phyloP scores from a whole-genome alignment of 2,797 vertebrate genomes.

The Ctenopoma multispine region DNA sequence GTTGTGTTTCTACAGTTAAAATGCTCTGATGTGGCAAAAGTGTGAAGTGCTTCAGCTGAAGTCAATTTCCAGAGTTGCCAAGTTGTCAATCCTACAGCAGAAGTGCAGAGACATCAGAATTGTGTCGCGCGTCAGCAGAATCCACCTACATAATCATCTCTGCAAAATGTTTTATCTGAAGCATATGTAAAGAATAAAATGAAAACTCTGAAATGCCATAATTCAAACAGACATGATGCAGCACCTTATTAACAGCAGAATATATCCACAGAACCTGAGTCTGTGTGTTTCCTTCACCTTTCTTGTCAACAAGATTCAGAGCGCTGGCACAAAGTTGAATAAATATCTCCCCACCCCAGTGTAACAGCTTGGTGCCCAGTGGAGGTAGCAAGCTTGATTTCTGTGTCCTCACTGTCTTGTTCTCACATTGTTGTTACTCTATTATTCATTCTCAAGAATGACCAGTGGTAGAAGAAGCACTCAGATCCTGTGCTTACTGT shows the following conservation, averaged over 20 bases:
- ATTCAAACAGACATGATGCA: constrained; percentile 31
- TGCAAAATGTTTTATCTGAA: constrained; percentile 8
- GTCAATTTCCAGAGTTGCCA: constrained; percentile 24
- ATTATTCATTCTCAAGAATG: constrained; percentile 70
- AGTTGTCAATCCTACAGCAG: constrained; percentile 32
- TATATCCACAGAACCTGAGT: constrained; percentile 22
- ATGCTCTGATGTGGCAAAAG: constrained; percentile 20
- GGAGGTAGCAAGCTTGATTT: constrained; percentile 49
- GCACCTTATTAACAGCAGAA: constrained; percentile 18
- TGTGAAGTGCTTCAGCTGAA: constrained; percentile 47
- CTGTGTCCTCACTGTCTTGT: constrained; percentile 60
- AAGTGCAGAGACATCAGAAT: constrained; percentile 28
- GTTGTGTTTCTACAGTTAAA: neutral
- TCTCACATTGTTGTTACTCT: constrained; percentile 45
- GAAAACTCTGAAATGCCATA: neutral
- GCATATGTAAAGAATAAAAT: constrained; percentile 3
- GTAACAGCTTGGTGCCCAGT: constrained; percentile 43
- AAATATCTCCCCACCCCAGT: constrained; percentile 37
- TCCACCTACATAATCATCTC: constrained; percentile 13
- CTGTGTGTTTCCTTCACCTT: constrained; percentile 43
- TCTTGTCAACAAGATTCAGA: constrained; percentile 40
- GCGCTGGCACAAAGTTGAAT: constrained; percentile 26
- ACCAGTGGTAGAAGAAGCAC: neutral
- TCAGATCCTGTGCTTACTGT: too few relatives aligned
- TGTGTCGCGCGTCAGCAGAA: constrained; percentile 9